Evolutionary conservation across 2,888 invertebrate genomes (phyloP), one percentile per base, ranked within the genome.

Genomic region (Antitype chi): DNA sequence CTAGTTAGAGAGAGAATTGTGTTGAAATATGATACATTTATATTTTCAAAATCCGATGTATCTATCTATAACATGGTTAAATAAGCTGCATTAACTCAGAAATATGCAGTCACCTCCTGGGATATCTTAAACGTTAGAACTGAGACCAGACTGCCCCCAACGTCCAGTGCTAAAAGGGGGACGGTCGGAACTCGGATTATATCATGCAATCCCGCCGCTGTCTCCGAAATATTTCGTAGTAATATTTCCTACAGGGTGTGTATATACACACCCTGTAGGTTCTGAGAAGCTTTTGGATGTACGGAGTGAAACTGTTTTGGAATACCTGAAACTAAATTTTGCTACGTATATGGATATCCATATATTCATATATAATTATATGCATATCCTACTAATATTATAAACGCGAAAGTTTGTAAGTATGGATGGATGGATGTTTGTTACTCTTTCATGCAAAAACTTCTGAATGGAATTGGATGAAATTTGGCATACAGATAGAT

Each of bases 101-200:
- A 11, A 70, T 32, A 53, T 32, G 62, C 25, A 71, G 17, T 49
- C 62, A 23, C 23, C 32, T 53, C n/a, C 7, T 25, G 23, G 23
- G 71, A 72, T 82, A 82, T 70, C 52, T 43, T 60, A 49, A 57
- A n/a, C 17, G 38, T 81, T 32, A 60, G 52, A 47, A 73, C 68
- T 23, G 60, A 64, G 32, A 64, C 25, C 15, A 52, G 63, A 20
- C 70, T 57, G 2, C 53, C 25, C 17, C 13, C 43, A 68, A 73
- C 23, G 75, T 79, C 79, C 79, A 53, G 32, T 43, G 68, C 60
- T 71, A 69, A 82, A 64, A 69, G 83, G 68, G 66, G 28, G 68
- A 49, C 25, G 28, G 55, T 9, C 25, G 83, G n/a, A n/a, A n/a
- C n/a, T n/a, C n/a, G n/a, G 75, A 79, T 82, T 83, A 82, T 82